Percentiles rank a stretch among this genome's conserved stretches.
These are phyloP conservation scores for Chouioia cunea DNA, from an alignment of 2,888 invertebrate genomes.

Conservation along the genomic window DNA sequence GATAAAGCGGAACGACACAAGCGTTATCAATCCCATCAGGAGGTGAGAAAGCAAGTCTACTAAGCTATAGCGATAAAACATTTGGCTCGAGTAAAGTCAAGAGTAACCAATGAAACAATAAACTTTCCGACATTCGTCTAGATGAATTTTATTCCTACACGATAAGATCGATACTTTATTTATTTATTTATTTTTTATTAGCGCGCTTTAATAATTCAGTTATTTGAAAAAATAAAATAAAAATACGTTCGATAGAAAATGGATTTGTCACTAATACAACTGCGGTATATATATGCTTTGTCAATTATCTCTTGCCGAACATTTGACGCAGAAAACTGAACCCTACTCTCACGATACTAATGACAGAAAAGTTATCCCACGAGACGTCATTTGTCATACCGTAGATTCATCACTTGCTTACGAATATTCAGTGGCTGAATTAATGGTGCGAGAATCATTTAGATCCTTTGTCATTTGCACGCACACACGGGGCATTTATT, in stretches of 20 bases:
- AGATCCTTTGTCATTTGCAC: constrained; percentile 56
- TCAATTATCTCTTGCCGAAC: no score
- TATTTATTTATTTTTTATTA: no score
- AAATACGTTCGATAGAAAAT: no score
- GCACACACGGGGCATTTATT: constrained; percentile 57
- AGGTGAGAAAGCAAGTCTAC: constrained; percentile 7
- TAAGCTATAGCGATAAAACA: constrained; percentile 13
- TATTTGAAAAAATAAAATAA: no score
- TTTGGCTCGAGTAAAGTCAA: constrained; percentile 11
- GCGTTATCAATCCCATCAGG: constrained; percentile 31
- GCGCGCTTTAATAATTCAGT: no score
- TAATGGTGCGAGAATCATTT: constrained; percentile 62
- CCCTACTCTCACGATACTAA: no score
- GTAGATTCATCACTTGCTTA: neutral
- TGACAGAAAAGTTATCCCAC: no score
- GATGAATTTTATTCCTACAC: neutral
- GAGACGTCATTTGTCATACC: no score
- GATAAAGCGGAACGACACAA: constrained; percentile 28
- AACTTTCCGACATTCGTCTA: neutral
- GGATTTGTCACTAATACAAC: no score
- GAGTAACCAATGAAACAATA: constrained; percentile 19
- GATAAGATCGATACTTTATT: no score
- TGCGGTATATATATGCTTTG: no score
- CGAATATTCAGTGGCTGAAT: constrained; percentile 43
- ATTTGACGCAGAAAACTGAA: no score